A percentile compares a stretch with the other conserved stretches of the same genome.
These are phyloP conservation scores for Heterodera filipjevi DNA, from an alignment of 2,888 invertebrate species.

Conservation along the genomic window DNA sequence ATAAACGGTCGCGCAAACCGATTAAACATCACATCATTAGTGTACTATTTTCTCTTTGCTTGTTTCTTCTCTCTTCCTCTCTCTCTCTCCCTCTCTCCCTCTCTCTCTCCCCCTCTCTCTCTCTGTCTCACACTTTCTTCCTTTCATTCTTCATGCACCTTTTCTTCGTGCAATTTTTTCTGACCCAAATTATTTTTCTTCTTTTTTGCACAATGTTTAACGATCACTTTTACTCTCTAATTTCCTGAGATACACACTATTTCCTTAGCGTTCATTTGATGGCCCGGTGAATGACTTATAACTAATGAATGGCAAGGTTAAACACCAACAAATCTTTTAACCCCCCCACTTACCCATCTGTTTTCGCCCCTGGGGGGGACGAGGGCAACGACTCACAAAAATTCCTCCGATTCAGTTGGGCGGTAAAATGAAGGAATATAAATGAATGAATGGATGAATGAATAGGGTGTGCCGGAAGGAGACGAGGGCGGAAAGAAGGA, in stretches of 20 bases:
- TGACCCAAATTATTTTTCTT: not conserved
- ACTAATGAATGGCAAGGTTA: not conserved
- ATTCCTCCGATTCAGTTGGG: slow-evolving; percentile 4
- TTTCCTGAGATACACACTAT: too few species aligned
- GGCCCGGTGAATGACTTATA: too few species aligned
- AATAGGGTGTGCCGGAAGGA: not conserved
- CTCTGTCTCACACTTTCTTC: not conserved
- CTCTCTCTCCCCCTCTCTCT: too few species aligned
- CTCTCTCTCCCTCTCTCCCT: too few species aligned
- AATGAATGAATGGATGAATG: not conserved
- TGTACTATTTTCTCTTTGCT: not conserved
- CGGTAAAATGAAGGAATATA: slow-evolving; percentile 7
- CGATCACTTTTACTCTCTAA: too few species aligned
- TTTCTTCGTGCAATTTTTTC: not conserved
- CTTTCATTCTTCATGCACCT: not conserved
- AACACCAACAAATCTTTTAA: not conserved
- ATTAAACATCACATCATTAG: not conserved
- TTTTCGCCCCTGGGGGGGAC: not conserved
- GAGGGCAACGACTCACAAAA: not conserved
- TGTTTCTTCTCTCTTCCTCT: too few species aligned
- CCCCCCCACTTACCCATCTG: not conserved
- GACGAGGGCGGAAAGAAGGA: not conserved
- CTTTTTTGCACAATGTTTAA: too few species aligned
- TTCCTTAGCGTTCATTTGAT: not conserved
- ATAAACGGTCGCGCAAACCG: not conserved